A percentile compares a stretch with the other conserved stretches of the same genome.
phyloP scores from a whole-genome alignment of 2,797 vertebrate species.

The Crocodylus rhombifer region DNA sequence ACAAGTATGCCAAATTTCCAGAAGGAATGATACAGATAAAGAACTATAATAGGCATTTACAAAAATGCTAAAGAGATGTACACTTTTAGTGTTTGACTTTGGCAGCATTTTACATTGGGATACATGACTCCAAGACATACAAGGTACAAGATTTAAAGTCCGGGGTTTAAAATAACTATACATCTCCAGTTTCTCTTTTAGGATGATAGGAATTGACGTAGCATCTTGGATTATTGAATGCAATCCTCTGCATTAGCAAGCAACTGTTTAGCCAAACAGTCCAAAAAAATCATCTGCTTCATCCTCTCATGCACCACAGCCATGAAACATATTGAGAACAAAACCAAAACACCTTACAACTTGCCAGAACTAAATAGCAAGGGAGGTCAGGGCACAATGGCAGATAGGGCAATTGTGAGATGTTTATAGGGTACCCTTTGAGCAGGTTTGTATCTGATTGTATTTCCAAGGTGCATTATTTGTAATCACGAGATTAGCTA shows the following conservation, averaged over 20 bases:
- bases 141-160: neutral
- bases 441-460: neutral
- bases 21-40: neutral
- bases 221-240: too few species aligned
- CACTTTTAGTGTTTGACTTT: neutral
- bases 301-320: too few species aligned
- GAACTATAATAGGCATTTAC: neutral
- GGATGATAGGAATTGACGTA: too few species aligned
- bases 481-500: neutral
- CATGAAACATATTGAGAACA: too few species aligned
- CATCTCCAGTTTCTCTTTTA: neutral
- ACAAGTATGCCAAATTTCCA: slow-evolving; percentile 29
- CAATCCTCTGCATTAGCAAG: too few species aligned
- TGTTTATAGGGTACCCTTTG: neutral
- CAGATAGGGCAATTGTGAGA: neutral
- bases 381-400: too few species aligned
- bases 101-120: neutral
- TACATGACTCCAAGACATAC: neutral
- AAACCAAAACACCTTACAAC: too few species aligned
- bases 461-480: neutral
- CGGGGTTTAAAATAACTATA: slow-evolving; percentile 3
- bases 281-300: too few species aligned
- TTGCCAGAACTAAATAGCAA: too few species aligned
- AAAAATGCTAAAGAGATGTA: neutral
- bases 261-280: too few species aligned